Evolutionary conservation across 1,140 invertebrate genomes (phyloP), one percentile per base, ranked within the genome.

Genomic region (Lepidostoma basale): DNA sequence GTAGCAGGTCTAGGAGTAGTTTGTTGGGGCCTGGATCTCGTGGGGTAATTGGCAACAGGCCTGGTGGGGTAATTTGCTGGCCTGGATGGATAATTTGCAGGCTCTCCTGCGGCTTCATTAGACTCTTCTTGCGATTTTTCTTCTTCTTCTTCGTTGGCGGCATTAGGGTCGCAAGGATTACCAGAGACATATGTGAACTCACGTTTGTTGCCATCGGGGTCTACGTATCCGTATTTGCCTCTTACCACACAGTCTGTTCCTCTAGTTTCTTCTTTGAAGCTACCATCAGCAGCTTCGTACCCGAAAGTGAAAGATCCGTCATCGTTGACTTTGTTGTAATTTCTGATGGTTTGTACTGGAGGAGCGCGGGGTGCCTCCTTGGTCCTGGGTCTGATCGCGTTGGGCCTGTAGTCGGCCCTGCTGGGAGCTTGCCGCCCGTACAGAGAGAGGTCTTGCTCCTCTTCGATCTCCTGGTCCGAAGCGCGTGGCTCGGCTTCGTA

Each of bases 111-210:
- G 6, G 88, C 86, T 52, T 88, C 88, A 3, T 84, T 82, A 3
- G 81, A 79, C 3, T 84, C 82, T 20, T 77, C 77, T 12, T 78
- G 76, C n/a, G 74, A 68, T 1, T 75, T 70, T 25, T 80, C 79
- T 10, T 83, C 81, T 8, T 90, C 88, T 10, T 91, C 87, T 49
- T 91, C 87, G 16, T 9, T 44, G 0, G 88, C 87, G 8, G 89
- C 90, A 76, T 93, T 92, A 1, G 91, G 91, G 73, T 94, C 92
- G 76, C 92, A 94, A 2, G 92, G 91, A 75, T 94, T 94, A n/a
- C 93, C 93, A n/a, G 92, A 93, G 1, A 93, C 92, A 77, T 96
- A 96, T 1, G 90, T 92, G 77, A 95, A 94, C 75, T 95, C 91
- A 64, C 93, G 79, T 74, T 93, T 92, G 77, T 94, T 92, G 60